Evolutionary conservation across 2,888 invertebrate species (phyloP), one percentile per base, ranked within the genome.

Genomic region (Drosophila hawaiiensis): DNA sequence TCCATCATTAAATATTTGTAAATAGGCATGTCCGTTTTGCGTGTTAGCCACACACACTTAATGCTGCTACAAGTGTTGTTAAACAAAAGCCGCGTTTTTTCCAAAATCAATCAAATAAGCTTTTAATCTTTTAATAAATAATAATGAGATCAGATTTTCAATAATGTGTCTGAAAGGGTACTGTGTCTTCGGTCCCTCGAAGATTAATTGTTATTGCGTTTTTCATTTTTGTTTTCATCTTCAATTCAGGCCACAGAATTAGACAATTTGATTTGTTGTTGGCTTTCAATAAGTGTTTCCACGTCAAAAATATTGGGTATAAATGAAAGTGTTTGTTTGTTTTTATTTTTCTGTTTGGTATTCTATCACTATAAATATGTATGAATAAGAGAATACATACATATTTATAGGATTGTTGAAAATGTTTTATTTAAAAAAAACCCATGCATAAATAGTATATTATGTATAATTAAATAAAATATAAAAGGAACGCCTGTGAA

Each of bases 401-500:
- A 58, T 69, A 70, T 70, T 41, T 55, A 64, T 54, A 52, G 19
- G 49, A 54, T 33, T 66, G 37, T 58, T 39, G 31, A 52, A 53
- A 28, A 70, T 58, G 43, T 37, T 56, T 61, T 58, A 37, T 65
- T 56, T 25, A 60, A 65, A 54, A 35, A 49, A 56, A 49, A 29
- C 28, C 47, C 53, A 62, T 68, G 39, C 52, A 63, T 43, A 76
- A 53, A 70, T 66, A 52, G 71, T 70, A 63, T 67, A 76, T 68
- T 67, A 80, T 81, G 69, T 81, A 76, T 72, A 73, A 77, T 63
- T 64, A 53, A 64, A 61, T 39, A 49, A 69, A 61, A 72, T 49
- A 67, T 52, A 55, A 82, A 92, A 94, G 94, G 94, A 92, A 93
- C 94, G 88, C 94, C 94, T 85, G 92, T 93, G 82, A 94, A 94